Base-by-base conservation (phyloP, 2,113 vertebrate species). In the Amblyopsis rosae region DNA sequence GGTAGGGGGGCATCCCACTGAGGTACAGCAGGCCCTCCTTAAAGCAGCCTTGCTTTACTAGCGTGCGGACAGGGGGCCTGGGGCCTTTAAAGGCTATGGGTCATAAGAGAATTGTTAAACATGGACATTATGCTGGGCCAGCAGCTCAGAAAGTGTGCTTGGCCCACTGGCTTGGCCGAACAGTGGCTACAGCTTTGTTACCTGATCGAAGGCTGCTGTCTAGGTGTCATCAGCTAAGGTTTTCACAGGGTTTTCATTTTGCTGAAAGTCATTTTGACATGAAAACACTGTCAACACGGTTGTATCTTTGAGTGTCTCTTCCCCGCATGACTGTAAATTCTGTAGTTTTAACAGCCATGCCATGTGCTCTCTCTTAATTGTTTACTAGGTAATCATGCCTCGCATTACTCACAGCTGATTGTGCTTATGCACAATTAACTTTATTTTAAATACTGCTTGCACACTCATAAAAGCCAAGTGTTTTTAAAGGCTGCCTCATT, bases 41-140 rank as follows among this genome's bases (percentile, higher is more conserved):
- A 87, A 83, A 80, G 89, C 87, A 89, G 91, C 84, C 87, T 90
- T 90, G 91, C 91, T 95, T 95, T 94, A 94, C 92, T 93, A 88
- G 91, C 82, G 3, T 81, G 83, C 72, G 62, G 76, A 89, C 77
- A 79, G 54, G 79, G 59, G 77, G 85, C 59, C 69, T 33, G 67
- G 56, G 48, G 67, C 86, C 74, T 63, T 81, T 85, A 83, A 88
- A 86, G 46, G 46, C 53, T 62, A 70, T 7, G 59, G 53, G 72
- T 80, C 74, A 67, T 66, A 69, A 66, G 84, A 92, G 79, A 76
- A 70, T 74, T 77, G 80, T 86, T 87, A 75, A 90, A 84, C 72
- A 63, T 62, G 59, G 67, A 77, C 70, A 77, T 54, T 59, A 82
- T 64, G 75, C 80, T 66, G 77, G 76, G 62, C 76, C 57, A 77